A percentile compares a stretch with the other conserved stretches of the same genome.
These are phyloP conservation scores for Ditylenchus weischeri DNA, from an alignment of 2,888 invertebrate species.

Conservation along the genomic window DNA sequence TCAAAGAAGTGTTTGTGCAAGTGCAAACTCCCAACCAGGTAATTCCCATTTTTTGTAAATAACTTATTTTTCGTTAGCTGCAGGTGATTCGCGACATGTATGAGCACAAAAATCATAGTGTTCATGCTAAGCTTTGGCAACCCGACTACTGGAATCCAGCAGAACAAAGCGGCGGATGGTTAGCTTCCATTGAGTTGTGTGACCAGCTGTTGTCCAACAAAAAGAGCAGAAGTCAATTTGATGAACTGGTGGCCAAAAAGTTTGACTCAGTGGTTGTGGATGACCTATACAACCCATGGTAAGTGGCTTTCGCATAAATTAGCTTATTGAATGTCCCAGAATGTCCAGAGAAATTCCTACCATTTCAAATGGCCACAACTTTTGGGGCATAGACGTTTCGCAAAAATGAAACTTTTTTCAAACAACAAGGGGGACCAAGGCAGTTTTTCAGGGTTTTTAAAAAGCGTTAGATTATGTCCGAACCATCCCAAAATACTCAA, in stretches of 20 bases:
- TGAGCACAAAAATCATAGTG: conserved; percentile 32
- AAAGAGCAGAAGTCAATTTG: conserved; percentile 41
- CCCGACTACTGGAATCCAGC: conserved; percentile 34
- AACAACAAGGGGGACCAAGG: too few relatives aligned
- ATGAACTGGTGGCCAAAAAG: conserved; percentile 43
- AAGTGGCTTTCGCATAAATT: too few relatives aligned
- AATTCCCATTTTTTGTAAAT: too few relatives aligned
- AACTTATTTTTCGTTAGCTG: too few relatives aligned
- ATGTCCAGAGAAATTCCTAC: too few relatives aligned
- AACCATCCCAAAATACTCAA: too few relatives aligned
- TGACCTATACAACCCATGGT: conserved; percentile 58
- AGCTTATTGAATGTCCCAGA: too few relatives aligned
- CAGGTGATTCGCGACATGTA: conserved; percentile 35
- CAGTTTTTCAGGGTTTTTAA: too few relatives aligned
- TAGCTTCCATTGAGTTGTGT: conserved; percentile 51
- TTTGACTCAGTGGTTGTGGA: conserved; percentile 57
- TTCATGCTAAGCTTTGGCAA: conserved; percentile 32
- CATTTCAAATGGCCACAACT: too few relatives aligned
- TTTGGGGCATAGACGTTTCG: too few relatives aligned
- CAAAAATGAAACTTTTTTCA: too few relatives aligned
- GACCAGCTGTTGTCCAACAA: conserved; percentile 43
- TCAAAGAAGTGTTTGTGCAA: conserved; percentile 39
- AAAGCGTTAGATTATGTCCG: too few relatives aligned
- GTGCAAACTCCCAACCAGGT: conserved; percentile 28
- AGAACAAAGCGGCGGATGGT: conserved; percentile 46